A percentile compares a stretch with the other conserved stretches of the same genome.
Conservation (phyloP, 2,888 invertebrate species). For the Phorcus lineatus region DNA sequence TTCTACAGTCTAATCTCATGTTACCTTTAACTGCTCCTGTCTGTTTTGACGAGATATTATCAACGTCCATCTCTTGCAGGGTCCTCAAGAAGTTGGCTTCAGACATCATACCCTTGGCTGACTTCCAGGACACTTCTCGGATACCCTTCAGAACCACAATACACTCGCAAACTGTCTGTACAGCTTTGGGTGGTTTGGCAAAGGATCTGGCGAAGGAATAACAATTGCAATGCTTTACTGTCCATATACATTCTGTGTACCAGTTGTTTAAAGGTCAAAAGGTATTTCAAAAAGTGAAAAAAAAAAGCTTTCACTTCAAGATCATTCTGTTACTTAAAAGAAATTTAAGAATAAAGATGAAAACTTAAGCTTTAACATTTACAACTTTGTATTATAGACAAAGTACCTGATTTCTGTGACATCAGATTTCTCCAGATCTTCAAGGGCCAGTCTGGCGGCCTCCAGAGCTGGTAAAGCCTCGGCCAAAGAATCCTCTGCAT, state of each 20-base stretch:
- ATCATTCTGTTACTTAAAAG: too few relatives aligned
- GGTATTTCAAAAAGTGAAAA: too few relatives aligned
- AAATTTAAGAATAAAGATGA: too few relatives aligned
- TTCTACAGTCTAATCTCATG: not conserved
- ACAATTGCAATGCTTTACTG: too few relatives aligned
- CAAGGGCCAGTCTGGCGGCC: slow-evolving; percentile 86
- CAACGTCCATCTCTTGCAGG: slow-evolving; percentile 89
- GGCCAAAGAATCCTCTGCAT: slow-evolving; percentile 87
- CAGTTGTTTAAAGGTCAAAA: too few relatives aligned
- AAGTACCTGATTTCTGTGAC: slow-evolving; percentile 87
- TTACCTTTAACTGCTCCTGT: slow-evolving; percentile 72
- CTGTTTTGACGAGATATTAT: slow-evolving; percentile 74
- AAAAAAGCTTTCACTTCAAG: too few relatives aligned
- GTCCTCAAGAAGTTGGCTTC: slow-evolving; percentile 88
- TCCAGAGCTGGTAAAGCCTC: slow-evolving; percentile 91
- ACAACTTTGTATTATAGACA: not conserved
- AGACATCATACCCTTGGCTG: slow-evolving; percentile 93
- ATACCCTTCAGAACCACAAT: slow-evolving; percentile 89
- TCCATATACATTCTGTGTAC: too few relatives aligned
- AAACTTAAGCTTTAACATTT: too few relatives aligned
- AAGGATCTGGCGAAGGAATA: slow-evolving; percentile 81
- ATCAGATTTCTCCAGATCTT: slow-evolving; percentile 90
- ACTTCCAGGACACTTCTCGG: slow-evolving; percentile 92
- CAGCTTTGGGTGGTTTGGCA: slow-evolving; percentile 92
- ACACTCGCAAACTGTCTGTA: slow-evolving; percentile 92